Evolutionary conservation across 2,113 vertebrate species (phyloP), one percentile per base, ranked within the genome.

Genomic region (Carettochelys insculpta): DNA sequence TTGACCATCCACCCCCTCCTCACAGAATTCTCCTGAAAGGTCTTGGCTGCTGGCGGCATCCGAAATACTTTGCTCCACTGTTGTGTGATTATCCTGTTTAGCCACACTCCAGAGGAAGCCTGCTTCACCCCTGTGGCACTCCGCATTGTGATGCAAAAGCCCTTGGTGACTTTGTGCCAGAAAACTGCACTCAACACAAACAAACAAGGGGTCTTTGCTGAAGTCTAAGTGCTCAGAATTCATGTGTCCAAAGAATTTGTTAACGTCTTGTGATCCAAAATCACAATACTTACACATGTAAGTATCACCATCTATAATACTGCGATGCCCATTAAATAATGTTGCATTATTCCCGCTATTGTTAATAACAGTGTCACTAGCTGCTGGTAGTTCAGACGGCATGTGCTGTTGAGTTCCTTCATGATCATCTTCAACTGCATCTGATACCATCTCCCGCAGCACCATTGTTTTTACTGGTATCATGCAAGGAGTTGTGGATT

Each of bases 401-500:
- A 95, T 91, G 52, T 97, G 95, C 56, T 96, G 92, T 54, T 95
- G 96, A 2, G 92, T 87, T 85, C 96, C 96, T 97, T 97, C 97
- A 2, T 20, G 92, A 68, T 80, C 78, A 25, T 91, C 84, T 88
- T 94, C 96, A 1, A 61, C 92, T 83, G 98, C 86, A 19, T 98
- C 98, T 51, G 85, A 93, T 6, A 98, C 96, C 1, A 95, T 84
- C 31, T 98, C 98, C 86, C 98, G 98, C 90, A 97, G 94, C 11
- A 97, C 98, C 93, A 98, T 94, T 0, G 97, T 96, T 97, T 99
- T 99, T 75, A 98, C 97, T 1, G 99, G 99, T 97, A 99, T 99
- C 99, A 99, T 99, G 94, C 99, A 99, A 5, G 99, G 99, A 25
- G 98, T 98, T 25, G 99, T 99, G 31, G 99, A 99, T 96, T 99